Evolutionary conservation across 2,797 vertebrate genomes (phyloP).

Genomic region (Semotilus atromaculatus): DNA sequence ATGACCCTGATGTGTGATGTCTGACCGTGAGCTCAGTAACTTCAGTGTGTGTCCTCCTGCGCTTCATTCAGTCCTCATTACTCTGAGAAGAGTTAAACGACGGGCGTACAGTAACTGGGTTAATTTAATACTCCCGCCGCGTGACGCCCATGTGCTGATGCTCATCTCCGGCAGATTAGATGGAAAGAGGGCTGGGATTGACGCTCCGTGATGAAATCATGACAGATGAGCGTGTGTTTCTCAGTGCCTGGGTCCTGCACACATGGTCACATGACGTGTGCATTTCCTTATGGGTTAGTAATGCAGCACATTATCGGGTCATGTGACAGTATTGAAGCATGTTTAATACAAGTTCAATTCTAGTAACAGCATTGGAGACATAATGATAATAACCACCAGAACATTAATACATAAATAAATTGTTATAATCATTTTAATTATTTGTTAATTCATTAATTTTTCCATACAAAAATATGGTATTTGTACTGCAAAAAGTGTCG

Average conservation of each 20-base stretch:
- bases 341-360: neutral
- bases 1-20: neutral
- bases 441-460: neutral
- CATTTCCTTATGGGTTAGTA: neutral
- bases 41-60: neutral
- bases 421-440: neutral
- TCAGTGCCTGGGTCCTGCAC: neutral
- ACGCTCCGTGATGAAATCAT: slow-evolving; percentile 44
- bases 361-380: neutral
- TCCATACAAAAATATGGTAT: neutral
- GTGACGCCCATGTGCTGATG: slow-evolving; percentile 1
- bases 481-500: neutral
- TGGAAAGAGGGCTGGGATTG: slow-evolving; percentile 46
- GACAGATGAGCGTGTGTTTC: slow-evolving; percentile 51
- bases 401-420: no score
- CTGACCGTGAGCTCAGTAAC: neutral
- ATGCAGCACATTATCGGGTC: neutral
- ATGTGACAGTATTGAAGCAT: neutral
- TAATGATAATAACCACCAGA: neutral
- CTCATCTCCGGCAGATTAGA: slow-evolving; percentile 11
- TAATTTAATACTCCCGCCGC: slow-evolving; percentile 41
- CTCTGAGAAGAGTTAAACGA: neutral
- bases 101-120: slow-evolving; percentile 47
- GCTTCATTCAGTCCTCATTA: no score
- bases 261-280: neutral